Base-by-base conservation (phyloP, 1,140 invertebrate species). In the Drosophila neocordata region DNA sequence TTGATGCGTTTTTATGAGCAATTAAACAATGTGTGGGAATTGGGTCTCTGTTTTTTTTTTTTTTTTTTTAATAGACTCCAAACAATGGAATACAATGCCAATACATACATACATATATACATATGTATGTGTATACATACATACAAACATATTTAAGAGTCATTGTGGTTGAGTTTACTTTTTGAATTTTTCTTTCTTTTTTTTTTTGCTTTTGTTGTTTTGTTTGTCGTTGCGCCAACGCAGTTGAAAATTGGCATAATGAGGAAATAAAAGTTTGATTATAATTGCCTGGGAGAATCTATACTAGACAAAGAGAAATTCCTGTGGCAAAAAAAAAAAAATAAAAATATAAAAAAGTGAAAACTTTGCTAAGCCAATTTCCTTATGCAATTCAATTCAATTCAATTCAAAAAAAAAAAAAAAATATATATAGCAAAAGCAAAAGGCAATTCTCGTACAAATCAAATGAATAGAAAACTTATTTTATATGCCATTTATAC, bases 1-100 rank as follows among this genome's bases (percentile, higher is more conserved):
- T 70, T 73, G 61, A 77, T 81, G 81, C 77, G 81, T 77, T 84
- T 84, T 84, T 81, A 72, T 83, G 76, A 73, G 76, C 76, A 84
- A 83, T 83, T 84, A 83, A 83, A 84, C 80, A 73, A 69, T 56
- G 13, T 56, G 53, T 56, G 53, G 53, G 53, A 56, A 56, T 15
- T 56, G 53, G n/a, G 35, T 37, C 15, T 18, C 20, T 7, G 15
- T 31, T 58, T 31, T 37, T 4, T 24, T 1, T 24, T 24, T 24
- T 24, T 24, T 24, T 24, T 24, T 24, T 31, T 31, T 31, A 31
- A 35, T 9, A 11, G 35, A 56, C 9, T 56, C 13, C 13, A 56
- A 56, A 15, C 52, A 34, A 59, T 22, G 34, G 20, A 20, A 22
- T 9, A 38, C 37, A 59, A 38, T 24, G 57, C n/a, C 34, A 9